Base-by-base conservation (phyloP, 2,113 vertebrate genomes). In the Triplophysa siluroides region DNA sequence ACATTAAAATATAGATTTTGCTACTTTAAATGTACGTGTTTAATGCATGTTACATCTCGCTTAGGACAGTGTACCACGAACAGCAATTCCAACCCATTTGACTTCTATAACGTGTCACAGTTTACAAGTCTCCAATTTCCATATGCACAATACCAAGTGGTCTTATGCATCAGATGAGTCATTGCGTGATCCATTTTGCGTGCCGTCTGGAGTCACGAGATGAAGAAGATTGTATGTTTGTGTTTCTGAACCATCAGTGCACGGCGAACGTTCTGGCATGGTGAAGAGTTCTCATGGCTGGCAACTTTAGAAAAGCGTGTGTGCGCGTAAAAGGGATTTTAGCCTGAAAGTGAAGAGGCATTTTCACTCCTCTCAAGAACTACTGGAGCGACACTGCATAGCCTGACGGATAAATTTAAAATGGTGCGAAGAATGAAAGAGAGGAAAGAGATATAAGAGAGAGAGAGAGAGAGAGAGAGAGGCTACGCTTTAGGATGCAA, bases 331-430 rank as follows among this genome's bases (percentile, higher is more conserved):
- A 76, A 61, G 4, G 2, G 74, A 33, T 54, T 65, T 65, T 29
- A 38, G 41, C 18, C 47, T 64, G 75, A 73, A 56, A 26, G 70
- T 73, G 47, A 80, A 65, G 61, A 73, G 45, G 70, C 14, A 77
- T 77, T 77, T 77, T 77, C 62, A 77, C 24, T 77, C 41, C 75
- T 77, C 75, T 77, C 62, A 19, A 65, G 12, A 77, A 77, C 75
- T 77, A 77, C 75, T 77, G 61, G 75, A 77, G 62, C 62, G 75
- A 77, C 62, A 65, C 62, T 77, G 75, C 75, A 77, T 66, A 77
- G 75, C 52, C 62, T 77, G 75, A 77, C 14, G 50, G 69, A 80
- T 73, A 54, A 26, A 74, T 63, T 64, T 77, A 74, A 80, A 80
- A 72, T 21, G 69, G 13, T 43, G 78, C 50, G 52, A 23, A 79